phyloP scores from a whole-genome alignment of 2,113 vertebrate genomes.

The Myrmecobius fasciatus region DNA sequence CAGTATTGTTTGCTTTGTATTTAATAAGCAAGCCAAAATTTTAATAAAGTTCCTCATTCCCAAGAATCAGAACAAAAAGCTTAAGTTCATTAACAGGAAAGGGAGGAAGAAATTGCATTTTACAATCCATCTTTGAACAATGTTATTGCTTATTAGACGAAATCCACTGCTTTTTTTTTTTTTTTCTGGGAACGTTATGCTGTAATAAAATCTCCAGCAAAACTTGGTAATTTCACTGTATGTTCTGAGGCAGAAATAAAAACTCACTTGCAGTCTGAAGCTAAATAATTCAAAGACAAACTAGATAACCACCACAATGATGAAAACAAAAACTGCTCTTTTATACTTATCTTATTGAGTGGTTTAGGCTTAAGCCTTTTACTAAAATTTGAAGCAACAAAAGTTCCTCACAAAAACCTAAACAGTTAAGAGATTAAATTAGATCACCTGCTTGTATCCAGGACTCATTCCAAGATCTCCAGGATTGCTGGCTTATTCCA shows the following conservation, averaged over 20 bases:
- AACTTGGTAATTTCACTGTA: constrained; percentile 47
- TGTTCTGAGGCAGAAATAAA: constrained; percentile 24
- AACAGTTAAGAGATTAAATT: neutral
- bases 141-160: neutral
- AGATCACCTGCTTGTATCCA: neutral
- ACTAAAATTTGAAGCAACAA: neutral
- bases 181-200: neutral
- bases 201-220: neutral
- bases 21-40: neutral
- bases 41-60: constrained; percentile 35
- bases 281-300: neutral
- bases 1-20: neutral
- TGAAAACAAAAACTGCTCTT: neutral
- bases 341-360: neutral
- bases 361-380: neutral
- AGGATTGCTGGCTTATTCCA: neutral
- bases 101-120: neutral
- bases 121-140: neutral
- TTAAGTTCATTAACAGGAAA: constrained; percentile 29
- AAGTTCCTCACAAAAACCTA: neutral
- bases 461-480: neutral
- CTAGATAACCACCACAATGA: neutral
- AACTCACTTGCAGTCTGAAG: neutral
- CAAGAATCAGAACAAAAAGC: constrained; percentile 46
- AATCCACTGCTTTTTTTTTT: neutral